Evolutionary conservation across 2,113 vertebrate genomes (phyloP).

Genomic region (Nannobrachium achirus): DNA sequence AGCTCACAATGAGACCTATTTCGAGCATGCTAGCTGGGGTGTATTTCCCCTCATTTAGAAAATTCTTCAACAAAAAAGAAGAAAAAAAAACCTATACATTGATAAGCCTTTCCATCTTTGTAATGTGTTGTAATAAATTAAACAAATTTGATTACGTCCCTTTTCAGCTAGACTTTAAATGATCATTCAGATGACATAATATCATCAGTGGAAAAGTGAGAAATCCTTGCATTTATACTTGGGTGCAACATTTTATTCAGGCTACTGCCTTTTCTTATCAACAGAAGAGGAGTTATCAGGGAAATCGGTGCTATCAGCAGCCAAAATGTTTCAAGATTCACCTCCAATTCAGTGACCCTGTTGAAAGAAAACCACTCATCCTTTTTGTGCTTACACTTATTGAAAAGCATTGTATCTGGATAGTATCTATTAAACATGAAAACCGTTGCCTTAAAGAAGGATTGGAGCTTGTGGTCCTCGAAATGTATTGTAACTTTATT

Average conservation of each 20-base stretch:
- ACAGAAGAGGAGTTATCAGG: background rate
- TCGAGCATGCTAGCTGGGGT: too few relatives aligned
- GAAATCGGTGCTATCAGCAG: background rate
- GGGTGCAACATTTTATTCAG: background rate
- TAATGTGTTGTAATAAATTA: too few relatives aligned
- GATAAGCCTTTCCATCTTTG: too few relatives aligned
- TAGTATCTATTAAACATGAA: background rate
- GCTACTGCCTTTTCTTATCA: background rate
- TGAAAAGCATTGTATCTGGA: conserved; percentile 3
- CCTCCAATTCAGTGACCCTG: conserved; percentile 3
- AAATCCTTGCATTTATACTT: background rate
- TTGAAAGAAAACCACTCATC: background rate
- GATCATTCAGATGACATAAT: too few relatives aligned
- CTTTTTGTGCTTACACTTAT: background rate
- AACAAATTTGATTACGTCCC: too few relatives aligned
- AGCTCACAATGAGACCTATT: too few relatives aligned
- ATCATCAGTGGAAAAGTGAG: background rate
- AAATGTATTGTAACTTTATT: background rate
- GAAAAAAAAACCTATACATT: too few relatives aligned
- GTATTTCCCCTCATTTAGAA: too few relatives aligned
- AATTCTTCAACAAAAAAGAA: too few relatives aligned
- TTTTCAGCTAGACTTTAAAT: background rate
- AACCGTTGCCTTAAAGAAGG: background rate
- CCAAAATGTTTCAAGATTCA: conserved; percentile 7
- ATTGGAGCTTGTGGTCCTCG: background rate